Evolutionary conservation across 1,140 invertebrate genomes (phyloP).

Genomic region (Bombus impatiens): DNA sequence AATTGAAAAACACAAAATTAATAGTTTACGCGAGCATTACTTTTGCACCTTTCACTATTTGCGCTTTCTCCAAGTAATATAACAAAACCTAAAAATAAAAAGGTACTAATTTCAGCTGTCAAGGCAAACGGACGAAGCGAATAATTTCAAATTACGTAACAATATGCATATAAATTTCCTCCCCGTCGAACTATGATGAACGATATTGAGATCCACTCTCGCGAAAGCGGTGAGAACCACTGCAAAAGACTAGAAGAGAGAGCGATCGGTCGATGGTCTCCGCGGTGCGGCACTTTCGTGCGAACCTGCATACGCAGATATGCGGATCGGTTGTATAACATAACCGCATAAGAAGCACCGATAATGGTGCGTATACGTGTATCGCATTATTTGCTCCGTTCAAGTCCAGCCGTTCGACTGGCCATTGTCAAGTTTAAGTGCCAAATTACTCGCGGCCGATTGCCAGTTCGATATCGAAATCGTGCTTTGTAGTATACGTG

Average conservation of each 20-base stretch:
- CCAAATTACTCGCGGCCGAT: conserved; percentile 64
- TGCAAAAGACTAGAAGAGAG: conserved; percentile 61
- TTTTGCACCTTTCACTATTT: background rate
- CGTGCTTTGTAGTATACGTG: background rate
- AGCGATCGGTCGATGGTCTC: conserved; percentile 58
- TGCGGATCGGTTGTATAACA: conserved; percentile 63
- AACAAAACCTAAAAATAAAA: background rate
- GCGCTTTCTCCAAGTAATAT: background rate
- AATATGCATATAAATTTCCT: too few relatives aligned
- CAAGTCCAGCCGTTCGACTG: conserved; percentile 72
- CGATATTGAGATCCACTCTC: background rate
- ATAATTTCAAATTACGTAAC: too few relatives aligned
- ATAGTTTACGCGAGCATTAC: background rate
- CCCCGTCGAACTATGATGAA: too few relatives aligned
- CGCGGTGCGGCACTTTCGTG: conserved; percentile 48
- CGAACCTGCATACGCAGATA: conserved; percentile 30
- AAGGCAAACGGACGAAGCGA: too few relatives aligned
- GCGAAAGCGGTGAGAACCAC: conserved; percentile 52
- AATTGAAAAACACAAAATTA: background rate
- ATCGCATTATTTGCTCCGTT: conserved; percentile 70
- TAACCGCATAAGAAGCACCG: conserved; percentile 55
- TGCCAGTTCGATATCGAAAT: conserved; percentile 9
- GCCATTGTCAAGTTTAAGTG: conserved; percentile 79
- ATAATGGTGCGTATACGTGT: conserved; percentile 57
- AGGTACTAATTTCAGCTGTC: too few relatives aligned